Evolutionary conservation across 2,113 vertebrate species (phyloP).

Genomic region (Microtus richardsoni): DNA sequence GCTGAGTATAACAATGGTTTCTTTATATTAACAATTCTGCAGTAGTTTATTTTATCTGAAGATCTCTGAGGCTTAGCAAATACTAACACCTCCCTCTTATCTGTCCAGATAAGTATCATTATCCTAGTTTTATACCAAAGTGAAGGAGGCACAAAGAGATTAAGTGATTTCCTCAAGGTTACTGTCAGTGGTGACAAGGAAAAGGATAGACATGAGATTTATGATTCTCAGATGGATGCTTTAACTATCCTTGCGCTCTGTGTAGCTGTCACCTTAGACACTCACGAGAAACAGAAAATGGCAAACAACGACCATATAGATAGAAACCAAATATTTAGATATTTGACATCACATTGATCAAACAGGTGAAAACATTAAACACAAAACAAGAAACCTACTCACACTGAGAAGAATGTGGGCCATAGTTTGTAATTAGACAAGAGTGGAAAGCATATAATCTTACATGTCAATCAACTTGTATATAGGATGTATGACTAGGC

Average conservation of each 20-base stretch:
- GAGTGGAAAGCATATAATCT: neutral
- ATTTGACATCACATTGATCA: slow-evolving; percentile 44
- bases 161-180: slow-evolving; percentile 77
- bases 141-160: slow-evolving; percentile 71
- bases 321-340: slow-evolving; percentile 46
- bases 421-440: neutral
- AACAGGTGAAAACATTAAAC: neutral
- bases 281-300: neutral
- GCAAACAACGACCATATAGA: slow-evolving; percentile 41
- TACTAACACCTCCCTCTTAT: slow-evolving; percentile 68
- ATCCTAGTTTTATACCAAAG: slow-evolving; percentile 67
- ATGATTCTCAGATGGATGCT: slow-evolving; percentile 34
- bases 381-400: neutral
- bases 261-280: slow-evolving; percentile 39
- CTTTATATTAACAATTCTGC: slow-evolving; percentile 64
- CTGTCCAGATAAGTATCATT: slow-evolving; percentile 77
- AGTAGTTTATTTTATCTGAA: slow-evolving; percentile 74
- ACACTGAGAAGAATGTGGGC: neutral
- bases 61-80: slow-evolving; percentile 71
- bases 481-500: neutral
- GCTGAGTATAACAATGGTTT: slow-evolving; percentile 24
- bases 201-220: slow-evolving; percentile 63
- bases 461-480: neutral
- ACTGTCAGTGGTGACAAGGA: slow-evolving; percentile 62
- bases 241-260: slow-evolving; percentile 33